These are phyloP conservation scores for Sebastiscus albofasciatus DNA, from an alignment of 2,797 vertebrate genomes.

Conservation along the genomic window DNA sequence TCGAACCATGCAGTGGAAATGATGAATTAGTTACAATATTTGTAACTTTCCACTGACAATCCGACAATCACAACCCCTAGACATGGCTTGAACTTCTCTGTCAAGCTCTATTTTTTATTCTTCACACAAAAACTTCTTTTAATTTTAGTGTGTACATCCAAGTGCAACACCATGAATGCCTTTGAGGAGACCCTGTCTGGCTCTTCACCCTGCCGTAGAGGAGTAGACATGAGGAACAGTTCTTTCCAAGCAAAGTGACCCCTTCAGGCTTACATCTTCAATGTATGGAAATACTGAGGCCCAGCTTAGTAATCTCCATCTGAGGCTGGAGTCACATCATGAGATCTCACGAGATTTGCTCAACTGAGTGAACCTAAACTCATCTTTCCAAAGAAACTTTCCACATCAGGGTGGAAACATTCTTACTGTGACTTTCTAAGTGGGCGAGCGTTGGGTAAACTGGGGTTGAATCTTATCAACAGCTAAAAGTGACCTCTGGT, in stretches of 20 bases:
- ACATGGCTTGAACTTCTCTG: background rate
- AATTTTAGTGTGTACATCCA: background rate
- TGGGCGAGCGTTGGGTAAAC: background rate
- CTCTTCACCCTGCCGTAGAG: background rate
- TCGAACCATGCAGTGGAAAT: background rate
- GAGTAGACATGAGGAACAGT: background rate
- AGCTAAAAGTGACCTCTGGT: constrained; percentile 1
- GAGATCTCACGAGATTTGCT: constrained; percentile 29
- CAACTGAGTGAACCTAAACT: constrained; percentile 29
- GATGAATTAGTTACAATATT: background rate
- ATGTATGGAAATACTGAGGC: constrained; percentile 39
- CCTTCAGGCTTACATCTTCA: background rate
- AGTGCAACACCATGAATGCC: background rate
- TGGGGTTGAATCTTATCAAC: constrained; percentile 10
- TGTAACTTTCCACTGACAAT: too few species aligned
- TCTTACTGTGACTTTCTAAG: background rate
- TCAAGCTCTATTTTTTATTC: background rate
- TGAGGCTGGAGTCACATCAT: constrained; percentile 15
- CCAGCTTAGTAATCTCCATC: constrained; percentile 1
- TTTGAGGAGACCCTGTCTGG: background rate
- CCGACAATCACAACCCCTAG: too few species aligned
- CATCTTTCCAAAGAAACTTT: constrained; percentile 36
- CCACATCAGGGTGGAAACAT: constrained; percentile 36
- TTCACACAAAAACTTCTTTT: background rate
- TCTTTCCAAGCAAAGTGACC: background rate